Base-by-base conservation (phyloP, 1,140 invertebrate species). In the Psilanteris sp. region DNA sequence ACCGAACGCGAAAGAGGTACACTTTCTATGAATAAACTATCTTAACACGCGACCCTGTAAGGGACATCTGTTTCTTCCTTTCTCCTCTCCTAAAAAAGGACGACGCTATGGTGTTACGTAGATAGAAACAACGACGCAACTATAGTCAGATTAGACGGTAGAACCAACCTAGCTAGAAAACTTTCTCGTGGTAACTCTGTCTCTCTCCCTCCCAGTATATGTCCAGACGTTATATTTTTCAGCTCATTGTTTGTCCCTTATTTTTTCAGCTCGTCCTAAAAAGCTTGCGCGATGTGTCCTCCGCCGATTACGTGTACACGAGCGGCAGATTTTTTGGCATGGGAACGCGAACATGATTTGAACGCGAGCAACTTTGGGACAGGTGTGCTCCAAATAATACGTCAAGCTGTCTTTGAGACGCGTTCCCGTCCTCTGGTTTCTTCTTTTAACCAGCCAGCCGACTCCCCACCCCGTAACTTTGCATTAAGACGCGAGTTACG, bases 181-280 rank as follows among this genome's bases (percentile, higher is more conserved):
- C 29, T 43, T 43, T 37, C 48, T 26, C 27, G 10, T 11, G 27
- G n/a, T n/a, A n/a, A n/a, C n/a, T n/a, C n/a, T n/a, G n/a, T n/a
- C 24, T 72, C 50, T 61, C 68, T 80, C 75, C 57, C 74, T 79
- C 80, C 79, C n/a, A n/a, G n/a, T n/a, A 80, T 81, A 81, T 81
- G 68, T 50, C 77, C 79, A 70, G 80, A 78, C 79, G 73, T 79
- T 80, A 73, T n/a, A n/a, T 43, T 41, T 77, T 77, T 81, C 73
- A 79, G 73, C 73, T 78, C 50, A 84, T 85, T 84, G 83, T 85
- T 80, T 79, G 79, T 75, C 57, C 66, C 77, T 78, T 79, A 83
- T 81, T 83, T 82, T 80, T 61, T 43, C 71, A 68, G 67, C 78
- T 77, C 78, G 80, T 83, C 70, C 77, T 62, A 77, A 76, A 71